Evolutionary conservation across 2,888 invertebrate genomes (phyloP), one percentile per base, ranked within the genome.

Genomic region (Cephus sareptanus): DNA sequence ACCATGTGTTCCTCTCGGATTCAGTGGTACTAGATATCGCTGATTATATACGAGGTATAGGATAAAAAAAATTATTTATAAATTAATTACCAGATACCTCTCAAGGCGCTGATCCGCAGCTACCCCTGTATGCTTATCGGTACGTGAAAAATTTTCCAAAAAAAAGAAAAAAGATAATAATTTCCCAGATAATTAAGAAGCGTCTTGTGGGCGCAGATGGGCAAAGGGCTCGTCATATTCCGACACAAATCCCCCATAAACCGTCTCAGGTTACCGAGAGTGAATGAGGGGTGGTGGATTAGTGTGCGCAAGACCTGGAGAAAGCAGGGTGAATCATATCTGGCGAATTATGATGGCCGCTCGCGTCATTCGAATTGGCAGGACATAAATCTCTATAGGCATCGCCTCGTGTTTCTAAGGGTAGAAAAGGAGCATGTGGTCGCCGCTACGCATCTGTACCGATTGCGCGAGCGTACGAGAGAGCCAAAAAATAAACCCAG

Each of bases 1-100:
- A 83, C 90, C 90, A 90, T 90, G 89, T 89, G 89, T 89, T 88
- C 86, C 76, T 80, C 79, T 81, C 75, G 71, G 34, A 70, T 73
- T 30, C 34, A n/a, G 11, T 12, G n/a, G 69, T 35, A 40, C 75
- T 15, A 70, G 69, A 56, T 56, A 56, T 56, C 56, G 23, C 6
- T 56, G 56, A 23, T 23, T 56, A 56, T 56, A 23, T 56, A 56
- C 0, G 56, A 23, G 6, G 56, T 56, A 23, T 1, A 2, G 23
- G 56, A 2, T 9, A 56, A 23, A 56, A 40, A 15, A 0, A 15
- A 15, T 40, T 40, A 40, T 40, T 23, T 23, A 56, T 23, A 9
- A 9, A 56, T 23, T 56, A 56, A 56, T 23, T 23, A 9, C 23
- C 73, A 69, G 69, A 71, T 30, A 31, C 73, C 3, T 40, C 23